These are phyloP conservation scores for Pyrgus malvae DNA, from an alignment of 2,888 invertebrate species.

Conservation along the genomic window DNA sequence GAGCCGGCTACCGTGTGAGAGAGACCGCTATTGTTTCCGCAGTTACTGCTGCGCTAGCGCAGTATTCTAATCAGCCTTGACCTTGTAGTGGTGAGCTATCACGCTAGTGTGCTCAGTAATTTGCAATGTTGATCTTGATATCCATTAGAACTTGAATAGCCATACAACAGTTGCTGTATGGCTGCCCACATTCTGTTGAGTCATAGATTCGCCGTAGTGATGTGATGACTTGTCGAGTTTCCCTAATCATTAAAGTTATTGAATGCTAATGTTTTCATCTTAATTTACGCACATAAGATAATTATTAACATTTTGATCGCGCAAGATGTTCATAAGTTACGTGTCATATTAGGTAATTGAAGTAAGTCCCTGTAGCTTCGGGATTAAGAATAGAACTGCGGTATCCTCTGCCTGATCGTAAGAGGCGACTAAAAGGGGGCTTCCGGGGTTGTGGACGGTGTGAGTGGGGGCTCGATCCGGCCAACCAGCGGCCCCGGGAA, in stretches of 20 bases:
- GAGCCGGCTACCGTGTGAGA: slow-evolving; percentile 39
- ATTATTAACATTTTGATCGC: too few species aligned
- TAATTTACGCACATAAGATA: slow-evolving; percentile 15
- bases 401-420: too few species aligned
- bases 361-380: too few species aligned
- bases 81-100: slow-evolving; percentile 63
- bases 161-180: neutral
- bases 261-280: slow-evolving; percentile 29
- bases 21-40: slow-evolving; percentile 45
- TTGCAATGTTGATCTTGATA: slow-evolving; percentile 49
- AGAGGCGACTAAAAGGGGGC: too few species aligned
- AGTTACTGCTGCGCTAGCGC: slow-evolving; percentile 43
- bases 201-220: slow-evolving; percentile 26
- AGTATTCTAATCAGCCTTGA: slow-evolving; percentile 64
- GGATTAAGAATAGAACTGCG: too few species aligned
- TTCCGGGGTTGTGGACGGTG: too few species aligned
- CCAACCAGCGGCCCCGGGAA: too few species aligned
- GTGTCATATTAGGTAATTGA: too few species aligned
- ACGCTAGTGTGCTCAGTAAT: slow-evolving; percentile 45
- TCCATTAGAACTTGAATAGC: slow-evolving; percentile 18
- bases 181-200: slow-evolving; percentile 18
- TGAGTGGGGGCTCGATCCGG: too few species aligned
- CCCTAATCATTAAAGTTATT: slow-evolving; percentile 15
- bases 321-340: too few species aligned
- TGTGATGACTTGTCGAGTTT: slow-evolving; percentile 15